phyloP scores from a whole-genome alignment of 2,113 vertebrate species.

The Urocitellus parryii region DNA sequence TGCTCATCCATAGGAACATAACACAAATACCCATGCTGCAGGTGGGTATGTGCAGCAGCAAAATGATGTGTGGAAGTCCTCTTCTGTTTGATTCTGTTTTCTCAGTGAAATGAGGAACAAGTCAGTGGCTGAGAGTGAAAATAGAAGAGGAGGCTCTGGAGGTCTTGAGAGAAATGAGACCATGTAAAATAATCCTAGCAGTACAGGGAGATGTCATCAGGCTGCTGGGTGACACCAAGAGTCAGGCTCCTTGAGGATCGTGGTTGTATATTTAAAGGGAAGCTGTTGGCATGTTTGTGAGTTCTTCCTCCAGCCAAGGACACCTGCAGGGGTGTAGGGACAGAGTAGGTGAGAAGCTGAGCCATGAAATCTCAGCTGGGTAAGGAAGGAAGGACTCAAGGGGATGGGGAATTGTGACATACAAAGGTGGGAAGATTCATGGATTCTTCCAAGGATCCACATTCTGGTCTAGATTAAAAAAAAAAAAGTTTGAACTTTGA shows the following conservation, averaged over 20 bases:
- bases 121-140: neutral
- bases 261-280: neutral
- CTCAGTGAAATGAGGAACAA: neutral
- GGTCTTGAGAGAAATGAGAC: neutral
- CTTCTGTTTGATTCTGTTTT: neutral
- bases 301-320: neutral
- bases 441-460: neutral
- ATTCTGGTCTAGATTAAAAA: neutral
- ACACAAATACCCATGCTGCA: neutral
- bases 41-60: neutral
- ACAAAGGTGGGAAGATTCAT: neutral
- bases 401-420: neutral
- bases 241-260: neutral
- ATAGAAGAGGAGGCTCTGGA: neutral
- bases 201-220: neutral
- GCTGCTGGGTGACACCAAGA: neutral
- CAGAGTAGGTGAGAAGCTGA: neutral
- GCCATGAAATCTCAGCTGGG: neutral
- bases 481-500: conserved; percentile 8
- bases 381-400: neutral
- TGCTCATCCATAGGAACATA: neutral
- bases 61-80: neutral
- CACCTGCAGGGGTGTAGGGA: neutral
- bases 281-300: neutral
- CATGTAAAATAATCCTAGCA: neutral